phyloP scores from a whole-genome alignment of 2,113 vertebrate species.

The Pluvialis apricaria region DNA sequence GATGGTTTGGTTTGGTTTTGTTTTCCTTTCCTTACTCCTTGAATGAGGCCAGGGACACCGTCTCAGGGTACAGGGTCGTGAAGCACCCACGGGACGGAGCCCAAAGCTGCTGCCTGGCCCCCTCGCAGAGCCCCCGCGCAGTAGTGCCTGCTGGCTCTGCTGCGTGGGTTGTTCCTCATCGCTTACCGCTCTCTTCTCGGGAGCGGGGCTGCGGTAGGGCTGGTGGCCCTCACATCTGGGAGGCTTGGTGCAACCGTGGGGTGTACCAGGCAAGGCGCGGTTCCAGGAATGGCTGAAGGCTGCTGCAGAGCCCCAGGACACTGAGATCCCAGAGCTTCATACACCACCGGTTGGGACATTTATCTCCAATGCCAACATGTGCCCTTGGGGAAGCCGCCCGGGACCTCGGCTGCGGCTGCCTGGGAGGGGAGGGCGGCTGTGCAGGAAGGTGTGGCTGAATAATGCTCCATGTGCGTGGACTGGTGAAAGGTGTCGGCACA shows the following conservation, averaged over 20 bases:
- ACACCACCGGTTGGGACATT: fast-evolving
- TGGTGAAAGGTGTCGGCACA: neutral
- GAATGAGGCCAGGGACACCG: neutral
- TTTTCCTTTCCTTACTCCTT: neutral
- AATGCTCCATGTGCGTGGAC: neutral
- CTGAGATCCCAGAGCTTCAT: neutral
- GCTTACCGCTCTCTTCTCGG: neutral
- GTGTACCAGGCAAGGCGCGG: neutral
- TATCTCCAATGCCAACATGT: fast-evolving
- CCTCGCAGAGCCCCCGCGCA: neutral
- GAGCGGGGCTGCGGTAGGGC: neutral
- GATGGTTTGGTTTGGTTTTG: neutral
- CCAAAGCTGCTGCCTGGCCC: neutral
- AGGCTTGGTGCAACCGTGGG: neutral
- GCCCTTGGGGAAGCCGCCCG: neutral
- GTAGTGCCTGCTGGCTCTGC: neutral
- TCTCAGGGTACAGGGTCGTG: neutral
- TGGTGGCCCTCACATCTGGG: neutral
- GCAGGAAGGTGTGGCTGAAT: neutral
- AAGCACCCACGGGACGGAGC: neutral
- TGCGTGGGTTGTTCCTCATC: neutral
- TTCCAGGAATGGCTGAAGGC: neutral
- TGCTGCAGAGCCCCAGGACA: neutral
- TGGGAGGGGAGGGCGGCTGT: fast-evolving
- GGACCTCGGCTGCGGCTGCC: neutral